Conservation (phyloP, 2,113 vertebrate species). For the Porphyrio hochstetteri region DNA sequence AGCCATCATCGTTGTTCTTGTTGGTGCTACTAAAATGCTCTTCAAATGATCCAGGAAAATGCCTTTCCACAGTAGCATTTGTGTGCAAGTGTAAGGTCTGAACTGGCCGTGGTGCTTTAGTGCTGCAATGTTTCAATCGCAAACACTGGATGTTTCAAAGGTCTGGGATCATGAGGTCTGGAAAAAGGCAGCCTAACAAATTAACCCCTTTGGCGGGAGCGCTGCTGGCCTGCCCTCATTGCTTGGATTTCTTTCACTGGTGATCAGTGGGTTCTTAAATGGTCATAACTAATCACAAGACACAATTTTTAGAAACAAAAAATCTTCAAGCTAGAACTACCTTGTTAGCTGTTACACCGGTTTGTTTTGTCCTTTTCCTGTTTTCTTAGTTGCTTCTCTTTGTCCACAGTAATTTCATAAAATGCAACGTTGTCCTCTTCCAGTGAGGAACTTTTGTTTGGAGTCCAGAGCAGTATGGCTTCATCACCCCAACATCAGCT, state of each 20-base stretch:
- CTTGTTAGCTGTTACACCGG: not conserved
- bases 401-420: slow-evolving; percentile 67
- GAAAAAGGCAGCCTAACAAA: not conserved
- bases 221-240: not conserved
- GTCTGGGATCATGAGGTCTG: not conserved
- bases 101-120: not conserved
- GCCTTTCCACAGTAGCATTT: not conserved
- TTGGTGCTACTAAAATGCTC: not conserved
- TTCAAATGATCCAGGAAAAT: not conserved
- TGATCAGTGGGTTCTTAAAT: not conserved
- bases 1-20: not conserved
- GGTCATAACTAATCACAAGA: not conserved
- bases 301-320: not conserved
- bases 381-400: slow-evolving; percentile 70
- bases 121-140: not conserved
- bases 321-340: not conserved
- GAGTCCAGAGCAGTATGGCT: slow-evolving; percentile 62
- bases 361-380: slow-evolving; percentile 73
- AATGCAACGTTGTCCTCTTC: slow-evolving; percentile 16
- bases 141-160: not conserved
- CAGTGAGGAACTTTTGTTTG: not conserved
- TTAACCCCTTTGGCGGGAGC: not conserved
- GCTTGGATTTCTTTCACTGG: not conserved
- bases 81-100: not conserved
- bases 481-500: slow-evolving; percentile 75